phyloP scores from a whole-genome alignment of 2,113 vertebrate species.

The Columba janthina region DNA sequence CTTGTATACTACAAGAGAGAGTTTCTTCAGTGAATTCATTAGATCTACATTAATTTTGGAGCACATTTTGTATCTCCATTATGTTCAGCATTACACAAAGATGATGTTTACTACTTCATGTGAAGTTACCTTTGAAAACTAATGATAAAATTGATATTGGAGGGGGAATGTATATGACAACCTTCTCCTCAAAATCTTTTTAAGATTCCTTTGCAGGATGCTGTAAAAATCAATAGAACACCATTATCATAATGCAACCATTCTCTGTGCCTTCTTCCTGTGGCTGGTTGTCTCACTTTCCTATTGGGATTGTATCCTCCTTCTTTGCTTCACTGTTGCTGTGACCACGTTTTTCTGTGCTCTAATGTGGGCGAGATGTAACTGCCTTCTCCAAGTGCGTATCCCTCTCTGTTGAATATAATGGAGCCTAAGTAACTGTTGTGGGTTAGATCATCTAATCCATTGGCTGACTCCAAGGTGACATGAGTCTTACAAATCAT shows the following conservation, averaged over 20 bases:
- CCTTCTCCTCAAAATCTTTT: background rate
- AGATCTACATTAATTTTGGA: slow-evolving; percentile 7
- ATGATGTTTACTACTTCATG: background rate
- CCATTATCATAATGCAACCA: slow-evolving; percentile 41
- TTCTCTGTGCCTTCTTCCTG: slow-evolving; percentile 30
- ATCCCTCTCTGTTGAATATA: background rate
- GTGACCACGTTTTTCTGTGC: background rate
- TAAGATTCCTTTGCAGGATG: background rate
- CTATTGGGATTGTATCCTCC: background rate
- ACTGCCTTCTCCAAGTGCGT: background rate
- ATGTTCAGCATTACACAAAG: background rate
- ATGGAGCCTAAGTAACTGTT: background rate
- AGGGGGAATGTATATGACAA: background rate
- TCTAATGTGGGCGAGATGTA: background rate
- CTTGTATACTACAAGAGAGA: background rate
- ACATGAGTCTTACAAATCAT: background rate
- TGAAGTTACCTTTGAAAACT: background rate
- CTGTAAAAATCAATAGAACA: slow-evolving; percentile 32
- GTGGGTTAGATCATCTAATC: background rate
- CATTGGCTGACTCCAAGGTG: background rate
- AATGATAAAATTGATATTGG: background rate
- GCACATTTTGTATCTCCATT: background rate
- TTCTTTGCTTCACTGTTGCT: background rate
- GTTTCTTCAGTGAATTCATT: slow-evolving; percentile 6
- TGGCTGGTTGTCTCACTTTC: background rate